phyloP scores from a whole-genome alignment of 1,140 invertebrate genomes.

The Diploscapter pachys region DNA sequence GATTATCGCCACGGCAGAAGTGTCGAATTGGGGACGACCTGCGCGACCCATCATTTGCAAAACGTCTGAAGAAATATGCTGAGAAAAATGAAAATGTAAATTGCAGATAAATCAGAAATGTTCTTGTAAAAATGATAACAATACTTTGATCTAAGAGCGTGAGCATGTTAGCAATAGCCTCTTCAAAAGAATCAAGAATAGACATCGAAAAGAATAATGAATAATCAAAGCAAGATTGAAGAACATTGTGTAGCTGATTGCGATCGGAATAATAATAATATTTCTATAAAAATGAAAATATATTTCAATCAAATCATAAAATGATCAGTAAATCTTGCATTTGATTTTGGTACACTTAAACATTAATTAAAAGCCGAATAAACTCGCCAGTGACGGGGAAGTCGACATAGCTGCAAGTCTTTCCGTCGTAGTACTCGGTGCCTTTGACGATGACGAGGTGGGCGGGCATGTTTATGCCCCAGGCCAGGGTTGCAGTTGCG shows the following conservation, averaged over 20 bases:
- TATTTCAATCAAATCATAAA: not conserved
- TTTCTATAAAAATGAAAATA: not conserved
- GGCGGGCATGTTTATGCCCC: constrained; percentile 98
- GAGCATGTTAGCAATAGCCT: too few species aligned
- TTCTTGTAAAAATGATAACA: not conserved
- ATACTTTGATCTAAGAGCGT: too few species aligned
- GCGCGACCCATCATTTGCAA: constrained; percentile 99
- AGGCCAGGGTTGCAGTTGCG: constrained; percentile 92
- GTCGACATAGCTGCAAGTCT: constrained; percentile 90
- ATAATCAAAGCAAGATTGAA: constrained; percentile 4
- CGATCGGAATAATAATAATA: not conserved
- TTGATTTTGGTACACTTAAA: not conserved
- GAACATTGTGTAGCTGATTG: constrained; percentile 7
- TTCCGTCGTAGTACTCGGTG: constrained; percentile 97
- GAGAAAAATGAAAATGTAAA: not conserved
- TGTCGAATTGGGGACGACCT: constrained; percentile 91
- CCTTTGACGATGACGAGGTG: constrained; percentile 76
- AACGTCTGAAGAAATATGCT: constrained; percentile 64
- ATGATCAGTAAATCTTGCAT: not conserved
- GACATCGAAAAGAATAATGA: not conserved
- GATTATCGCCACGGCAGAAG: constrained; percentile 89
- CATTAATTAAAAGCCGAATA: not conserved
- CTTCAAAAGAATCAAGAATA: not conserved
- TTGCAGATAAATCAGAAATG: not conserved
- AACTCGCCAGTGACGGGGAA: constrained; percentile 92